Conservation (phyloP, 2,797 vertebrate genomes). For the Thaleichthys pacificus region DNA sequence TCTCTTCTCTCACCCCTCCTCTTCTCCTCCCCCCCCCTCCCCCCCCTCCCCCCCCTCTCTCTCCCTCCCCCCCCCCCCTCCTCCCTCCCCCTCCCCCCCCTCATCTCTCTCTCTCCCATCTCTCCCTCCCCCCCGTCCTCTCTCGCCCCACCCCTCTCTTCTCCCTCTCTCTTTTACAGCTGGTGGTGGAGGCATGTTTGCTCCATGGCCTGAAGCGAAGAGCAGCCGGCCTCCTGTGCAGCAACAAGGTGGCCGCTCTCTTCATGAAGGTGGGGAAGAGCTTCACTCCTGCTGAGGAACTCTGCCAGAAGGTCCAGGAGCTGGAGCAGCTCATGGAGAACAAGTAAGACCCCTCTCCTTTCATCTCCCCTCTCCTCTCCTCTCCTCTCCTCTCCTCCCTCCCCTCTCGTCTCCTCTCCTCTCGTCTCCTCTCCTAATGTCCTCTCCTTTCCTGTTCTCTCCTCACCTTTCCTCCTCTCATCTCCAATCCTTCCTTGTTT, state of each 20-base stretch:
- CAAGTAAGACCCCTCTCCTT: constrained; percentile 71
- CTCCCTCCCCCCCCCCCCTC: too few relatives aligned
- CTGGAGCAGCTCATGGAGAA: constrained; percentile 92
- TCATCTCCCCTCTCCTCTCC: background rate
- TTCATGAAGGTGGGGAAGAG: constrained; percentile 95
- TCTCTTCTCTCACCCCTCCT: too few relatives aligned
- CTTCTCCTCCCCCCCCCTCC: too few relatives aligned
- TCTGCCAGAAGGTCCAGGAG: constrained; percentile 92
- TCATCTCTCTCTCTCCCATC: too few relatives aligned
- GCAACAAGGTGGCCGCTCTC: constrained; percentile 94
- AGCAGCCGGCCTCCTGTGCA: constrained; percentile 93
- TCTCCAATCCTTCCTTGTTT: background rate
- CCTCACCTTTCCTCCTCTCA: too few relatives aligned
- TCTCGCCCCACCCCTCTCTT: too few relatives aligned
- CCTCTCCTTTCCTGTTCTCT: too few relatives aligned
- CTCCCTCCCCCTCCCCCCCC: too few relatives aligned
- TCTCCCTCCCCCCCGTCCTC: too few relatives aligned
- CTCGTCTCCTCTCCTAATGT: background rate
- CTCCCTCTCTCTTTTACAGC: constrained; percentile 70
- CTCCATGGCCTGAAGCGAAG: constrained; percentile 88
- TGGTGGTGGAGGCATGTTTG: constrained; percentile 91
- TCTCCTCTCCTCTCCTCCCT: background rate
- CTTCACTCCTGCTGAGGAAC: constrained; percentile 88
- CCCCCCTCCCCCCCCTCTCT: too few relatives aligned
- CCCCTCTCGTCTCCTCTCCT: background rate